Conservation (phyloP, 2,888 invertebrate genomes). For the Lochmaea crataegi region DNA sequence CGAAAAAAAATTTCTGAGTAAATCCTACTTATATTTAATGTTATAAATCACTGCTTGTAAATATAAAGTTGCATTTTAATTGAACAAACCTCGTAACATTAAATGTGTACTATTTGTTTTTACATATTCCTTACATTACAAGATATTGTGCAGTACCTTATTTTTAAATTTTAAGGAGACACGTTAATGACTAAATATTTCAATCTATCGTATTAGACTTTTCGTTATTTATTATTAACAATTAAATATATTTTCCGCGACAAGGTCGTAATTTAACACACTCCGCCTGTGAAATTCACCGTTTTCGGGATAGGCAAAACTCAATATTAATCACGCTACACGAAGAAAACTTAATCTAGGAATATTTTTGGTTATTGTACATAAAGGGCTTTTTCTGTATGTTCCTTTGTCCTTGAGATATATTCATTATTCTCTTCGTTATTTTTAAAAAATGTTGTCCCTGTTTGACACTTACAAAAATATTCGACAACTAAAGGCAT, state of each 20-base stretch:
- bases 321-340: no score
- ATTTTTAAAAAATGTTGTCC: no score
- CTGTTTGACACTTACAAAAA: no score
- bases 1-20: no score
- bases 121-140: not conserved
- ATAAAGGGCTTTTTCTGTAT: no score
- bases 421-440: no score
- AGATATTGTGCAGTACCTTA: slow-evolving; percentile 5
- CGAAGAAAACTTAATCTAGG: no score
- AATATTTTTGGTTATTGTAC: no score
- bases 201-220: not conserved
- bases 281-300: not conserved
- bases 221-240: slow-evolving; percentile 6
- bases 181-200: slow-evolving; percentile 3
- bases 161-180: not conserved
- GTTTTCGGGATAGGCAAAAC: no score
- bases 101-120: not conserved
- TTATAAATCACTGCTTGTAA: not conserved
- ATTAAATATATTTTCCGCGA: not conserved
- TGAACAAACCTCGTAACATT: slow-evolving; percentile 7
- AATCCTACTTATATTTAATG: not conserved
- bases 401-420: no score
- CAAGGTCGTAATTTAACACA: not conserved
- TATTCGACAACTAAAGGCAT: no score
- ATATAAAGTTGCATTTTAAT: not conserved